A percentile compares a stretch with the other conserved stretches of the same genome.
These are phyloP conservation scores for Masticophis lateralis DNA, from an alignment of 2,797 vertebrate species.

Conservation along the genomic window DNA sequence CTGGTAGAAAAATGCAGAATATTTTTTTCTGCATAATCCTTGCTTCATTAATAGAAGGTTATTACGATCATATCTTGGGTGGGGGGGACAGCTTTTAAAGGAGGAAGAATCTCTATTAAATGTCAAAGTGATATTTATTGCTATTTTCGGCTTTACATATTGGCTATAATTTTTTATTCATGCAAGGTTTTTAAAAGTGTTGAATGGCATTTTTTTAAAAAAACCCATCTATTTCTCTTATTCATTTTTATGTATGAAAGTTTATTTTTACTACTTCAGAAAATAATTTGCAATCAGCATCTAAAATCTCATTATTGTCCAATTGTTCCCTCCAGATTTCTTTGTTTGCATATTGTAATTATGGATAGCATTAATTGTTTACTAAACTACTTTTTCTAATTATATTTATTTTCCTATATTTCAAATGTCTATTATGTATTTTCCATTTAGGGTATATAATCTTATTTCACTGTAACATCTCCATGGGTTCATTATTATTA, in stretches of 20 bases:
- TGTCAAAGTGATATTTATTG: not conserved
- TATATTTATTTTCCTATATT: conserved; percentile 51
- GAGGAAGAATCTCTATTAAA: not conserved
- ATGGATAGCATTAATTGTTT: conserved; percentile 54
- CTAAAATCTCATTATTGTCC: conserved; percentile 54
- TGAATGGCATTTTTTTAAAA: not conserved
- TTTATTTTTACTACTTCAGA: conserved; percentile 51
- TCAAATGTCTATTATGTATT: conserved; percentile 44
- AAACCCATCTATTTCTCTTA: conserved; percentile 19
- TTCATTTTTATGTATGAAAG: conserved; percentile 43
- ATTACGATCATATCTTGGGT: not conserved
- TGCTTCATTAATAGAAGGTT: not conserved
- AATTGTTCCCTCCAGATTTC: conserved; percentile 42
- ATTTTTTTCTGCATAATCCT: not conserved
- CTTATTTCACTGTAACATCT: conserved; percentile 16
- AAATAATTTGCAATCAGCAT: conserved; percentile 45
- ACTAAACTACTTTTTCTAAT: conserved; percentile 50
- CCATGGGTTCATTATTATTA: conserved; percentile 6
- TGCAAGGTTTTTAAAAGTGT: conserved; percentile 19
- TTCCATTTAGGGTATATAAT: conserved; percentile 18
- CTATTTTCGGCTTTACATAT: conserved; percentile 18
- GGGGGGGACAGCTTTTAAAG: not conserved
- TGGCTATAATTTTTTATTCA: conserved; percentile 15
- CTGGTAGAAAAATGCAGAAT: not conserved
- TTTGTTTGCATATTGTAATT: conserved; percentile 58